Conservation (phyloP, 2,113 vertebrate species). For the Calidris pygmaea region DNA sequence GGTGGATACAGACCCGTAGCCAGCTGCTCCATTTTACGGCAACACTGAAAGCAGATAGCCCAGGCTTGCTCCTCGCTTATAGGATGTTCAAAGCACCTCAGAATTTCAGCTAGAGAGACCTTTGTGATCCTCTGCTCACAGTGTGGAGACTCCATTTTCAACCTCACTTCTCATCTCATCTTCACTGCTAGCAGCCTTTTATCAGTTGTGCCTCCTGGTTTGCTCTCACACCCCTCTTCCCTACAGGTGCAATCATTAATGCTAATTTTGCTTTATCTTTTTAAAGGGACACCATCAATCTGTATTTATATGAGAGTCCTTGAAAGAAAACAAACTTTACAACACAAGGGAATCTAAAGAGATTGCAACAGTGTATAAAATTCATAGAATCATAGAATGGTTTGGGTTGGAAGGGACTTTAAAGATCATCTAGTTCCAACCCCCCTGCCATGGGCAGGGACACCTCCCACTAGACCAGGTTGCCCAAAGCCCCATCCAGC, state of each 20-base stretch:
- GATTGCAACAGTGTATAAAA: not conserved
- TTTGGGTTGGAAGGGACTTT: too few relatives aligned
- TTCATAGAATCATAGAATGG: too few relatives aligned
- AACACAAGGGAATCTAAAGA: not conserved
- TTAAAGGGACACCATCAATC: not conserved
- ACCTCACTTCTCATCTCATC: not conserved
- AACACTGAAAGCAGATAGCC: slow-evolving; percentile 72
- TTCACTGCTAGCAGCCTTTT: not conserved
- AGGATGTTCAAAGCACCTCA: slow-evolving; percentile 54
- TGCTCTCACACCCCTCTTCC: not conserved
- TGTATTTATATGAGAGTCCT: not conserved
- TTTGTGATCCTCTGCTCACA: not conserved
- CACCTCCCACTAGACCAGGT: too few relatives aligned
- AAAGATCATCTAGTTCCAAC: too few relatives aligned
- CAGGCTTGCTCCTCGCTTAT: slow-evolving; percentile 71
- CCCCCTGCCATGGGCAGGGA: too few relatives aligned
- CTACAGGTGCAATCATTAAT: slow-evolving; percentile 35
- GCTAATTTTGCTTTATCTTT: not conserved
- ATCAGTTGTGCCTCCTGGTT: not conserved
- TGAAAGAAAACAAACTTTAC: not conserved
- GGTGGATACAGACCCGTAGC: not conserved
- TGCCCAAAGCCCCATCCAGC: too few relatives aligned
- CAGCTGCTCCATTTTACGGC: slow-evolving; percentile 27
- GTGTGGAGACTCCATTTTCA: not conserved
- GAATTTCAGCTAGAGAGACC: slow-evolving; percentile 52